These are phyloP conservation scores for Byasa hedistus DNA, from an alignment of 2,888 invertebrate species.

Conservation along the genomic window DNA sequence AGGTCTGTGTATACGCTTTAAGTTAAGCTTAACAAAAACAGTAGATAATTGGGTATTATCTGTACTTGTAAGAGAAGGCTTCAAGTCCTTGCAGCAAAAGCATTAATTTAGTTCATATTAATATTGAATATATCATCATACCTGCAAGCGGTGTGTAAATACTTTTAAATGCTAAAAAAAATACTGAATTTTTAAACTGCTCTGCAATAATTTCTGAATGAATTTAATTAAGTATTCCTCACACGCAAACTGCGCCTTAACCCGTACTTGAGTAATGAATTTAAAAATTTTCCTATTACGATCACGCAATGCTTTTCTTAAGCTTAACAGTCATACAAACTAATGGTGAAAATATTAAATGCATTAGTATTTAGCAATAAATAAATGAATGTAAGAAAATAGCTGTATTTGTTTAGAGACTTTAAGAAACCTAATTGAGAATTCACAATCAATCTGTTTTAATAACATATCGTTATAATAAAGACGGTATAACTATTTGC, in stretches of 20 bases:
- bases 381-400: not conserved
- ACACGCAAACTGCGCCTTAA: slow-evolving; percentile 25
- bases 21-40: no score
- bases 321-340: slow-evolving; percentile 10
- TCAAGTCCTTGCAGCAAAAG: no score
- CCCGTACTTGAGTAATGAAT: slow-evolving; percentile 20
- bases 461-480: no score
- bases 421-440: no score
- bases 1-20: no score
- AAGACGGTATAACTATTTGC: no score
- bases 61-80: no score
- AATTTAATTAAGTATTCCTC: slow-evolving; percentile 18
- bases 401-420: not conserved
- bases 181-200: not conserved
- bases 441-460: no score
- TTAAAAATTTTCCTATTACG: slow-evolving; percentile 10
- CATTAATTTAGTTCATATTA: no score
- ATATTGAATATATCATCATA: not conserved
- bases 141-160: not conserved
- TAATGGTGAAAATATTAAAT: not conserved
- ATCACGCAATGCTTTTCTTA: slow-evolving; percentile 7
- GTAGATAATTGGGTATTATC: no score
- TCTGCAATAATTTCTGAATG: slow-evolving; percentile 5
- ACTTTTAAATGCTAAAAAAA: not conserved
- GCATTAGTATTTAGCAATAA: not conserved